phyloP scores from a whole-genome alignment of 2,113 vertebrate genomes.

The Entomyzon cyanotis region DNA sequence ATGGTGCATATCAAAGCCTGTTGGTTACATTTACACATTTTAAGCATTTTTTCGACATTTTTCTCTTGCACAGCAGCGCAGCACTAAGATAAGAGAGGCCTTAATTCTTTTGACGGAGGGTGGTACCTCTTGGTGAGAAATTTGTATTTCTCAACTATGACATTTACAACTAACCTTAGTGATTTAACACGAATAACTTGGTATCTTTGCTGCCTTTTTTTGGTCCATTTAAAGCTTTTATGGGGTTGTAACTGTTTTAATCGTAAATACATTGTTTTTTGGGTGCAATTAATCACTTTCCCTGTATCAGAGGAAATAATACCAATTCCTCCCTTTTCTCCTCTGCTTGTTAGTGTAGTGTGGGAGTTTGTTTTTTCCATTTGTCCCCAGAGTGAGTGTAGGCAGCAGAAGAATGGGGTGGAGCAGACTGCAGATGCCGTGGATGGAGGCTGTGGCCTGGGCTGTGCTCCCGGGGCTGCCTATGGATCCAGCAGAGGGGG shows the following conservation, averaged over 20 bases:
- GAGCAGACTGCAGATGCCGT: constrained; percentile 36
- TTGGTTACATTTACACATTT: neutral
- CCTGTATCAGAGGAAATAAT: neutral
- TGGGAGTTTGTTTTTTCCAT: constrained; percentile 51
- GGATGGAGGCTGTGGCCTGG: neutral
- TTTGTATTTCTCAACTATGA: neutral
- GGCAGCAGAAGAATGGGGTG: constrained; percentile 50
- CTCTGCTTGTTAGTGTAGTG: neutral
- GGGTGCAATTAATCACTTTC: neutral
- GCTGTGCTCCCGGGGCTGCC: neutral
- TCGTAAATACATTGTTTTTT: neutral
- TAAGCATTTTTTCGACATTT: neutral
- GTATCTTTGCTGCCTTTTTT: neutral
- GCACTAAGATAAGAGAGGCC: neutral
- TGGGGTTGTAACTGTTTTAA: neutral
- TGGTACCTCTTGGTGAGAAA: neutral
- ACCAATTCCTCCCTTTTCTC: neutral
- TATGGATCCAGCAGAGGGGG: neutral
- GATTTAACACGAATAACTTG: neutral
- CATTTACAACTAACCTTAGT: neutral
- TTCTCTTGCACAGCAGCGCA: neutral
- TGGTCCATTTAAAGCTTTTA: neutral
- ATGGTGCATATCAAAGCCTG: neutral
- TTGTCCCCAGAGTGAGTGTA: constrained; percentile 31
- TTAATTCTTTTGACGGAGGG: neutral